Conservation (phyloP, 2,888 invertebrate genomes). For the Drosophila atripex region DNA sequence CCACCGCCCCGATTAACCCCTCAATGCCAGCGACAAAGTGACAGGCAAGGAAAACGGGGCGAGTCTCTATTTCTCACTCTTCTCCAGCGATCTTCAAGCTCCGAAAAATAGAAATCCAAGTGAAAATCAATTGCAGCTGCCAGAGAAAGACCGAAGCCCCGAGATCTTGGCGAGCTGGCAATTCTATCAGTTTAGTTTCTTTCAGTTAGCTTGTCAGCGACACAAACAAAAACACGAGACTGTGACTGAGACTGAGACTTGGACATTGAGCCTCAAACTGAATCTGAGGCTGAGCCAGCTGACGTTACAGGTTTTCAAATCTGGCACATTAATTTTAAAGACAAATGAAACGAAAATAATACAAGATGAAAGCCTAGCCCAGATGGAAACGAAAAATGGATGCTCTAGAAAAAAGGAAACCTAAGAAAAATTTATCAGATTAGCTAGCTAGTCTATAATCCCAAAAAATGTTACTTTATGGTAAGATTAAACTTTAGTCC, state of each 20-base stretch:
- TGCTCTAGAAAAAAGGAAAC: constrained; percentile 41
- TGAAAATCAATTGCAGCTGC: constrained; percentile 64
- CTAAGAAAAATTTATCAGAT: not conserved
- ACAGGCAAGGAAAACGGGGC: constrained; percentile 52
- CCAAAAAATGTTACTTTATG: too few relatives aligned
- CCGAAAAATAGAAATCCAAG: constrained; percentile 55
- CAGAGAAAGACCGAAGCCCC: constrained; percentile 19
- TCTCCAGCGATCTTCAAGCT: constrained; percentile 31
- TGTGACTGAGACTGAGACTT: constrained; percentile 38
- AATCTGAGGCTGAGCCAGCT: constrained; percentile 47
- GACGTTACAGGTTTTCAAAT: constrained; percentile 78
- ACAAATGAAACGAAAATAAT: constrained; percentile 71
- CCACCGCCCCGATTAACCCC: constrained; percentile 30
- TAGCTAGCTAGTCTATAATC: too few relatives aligned
- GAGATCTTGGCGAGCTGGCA: constrained; percentile 24
- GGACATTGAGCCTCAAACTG: constrained; percentile 20
- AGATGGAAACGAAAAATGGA: constrained; percentile 16
- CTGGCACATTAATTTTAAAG: constrained; percentile 77
- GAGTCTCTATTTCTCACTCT: constrained; percentile 48
- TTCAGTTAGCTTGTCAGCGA: constrained; percentile 51
- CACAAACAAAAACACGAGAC: constrained; percentile 9
- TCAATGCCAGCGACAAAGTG: constrained; percentile 62
- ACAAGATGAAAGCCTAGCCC: constrained; percentile 48
- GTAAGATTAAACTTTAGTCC: too few relatives aligned
- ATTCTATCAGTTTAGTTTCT: constrained; percentile 62